These are phyloP conservation scores for Erebia aethiops DNA, from an alignment of 2,888 invertebrate species.

Conservation along the genomic window DNA sequence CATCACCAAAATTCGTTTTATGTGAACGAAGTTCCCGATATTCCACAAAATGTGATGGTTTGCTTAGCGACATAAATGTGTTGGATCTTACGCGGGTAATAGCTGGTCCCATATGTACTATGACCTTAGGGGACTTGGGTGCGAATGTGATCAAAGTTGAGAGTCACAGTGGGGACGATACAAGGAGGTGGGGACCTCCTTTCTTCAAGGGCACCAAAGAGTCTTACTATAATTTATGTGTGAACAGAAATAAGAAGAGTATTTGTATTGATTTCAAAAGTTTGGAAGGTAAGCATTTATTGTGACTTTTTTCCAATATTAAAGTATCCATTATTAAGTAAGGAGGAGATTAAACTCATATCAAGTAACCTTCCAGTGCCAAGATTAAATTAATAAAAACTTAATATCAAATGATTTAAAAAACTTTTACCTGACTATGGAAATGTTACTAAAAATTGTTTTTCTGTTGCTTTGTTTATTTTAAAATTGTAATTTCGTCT, in stretches of 20 bases:
- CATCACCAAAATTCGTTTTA: constrained; percentile 30
- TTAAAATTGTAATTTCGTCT: too few species aligned
- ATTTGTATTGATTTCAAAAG: constrained; percentile 93
- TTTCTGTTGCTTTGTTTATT: too few species aligned
- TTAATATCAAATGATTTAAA: too few species aligned
- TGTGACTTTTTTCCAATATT: background rate
- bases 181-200: constrained; percentile 97
- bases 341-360: too few species aligned
- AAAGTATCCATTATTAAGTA: too few species aligned
- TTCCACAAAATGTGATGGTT: constrained; percentile 63
- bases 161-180: constrained; percentile 91
- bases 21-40: constrained; percentile 35
- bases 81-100: constrained; percentile 93
- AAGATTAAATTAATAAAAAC: too few species aligned
- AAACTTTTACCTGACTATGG: too few species aligned
- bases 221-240: constrained; percentile 91
- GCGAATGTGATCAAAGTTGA: constrained; percentile 97
- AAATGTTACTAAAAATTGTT: too few species aligned
- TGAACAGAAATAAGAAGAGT: constrained; percentile 97
- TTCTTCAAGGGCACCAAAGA: constrained; percentile 86
- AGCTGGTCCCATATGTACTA: constrained; percentile 97
- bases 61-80: constrained; percentile 87
- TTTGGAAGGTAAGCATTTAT: constrained; percentile 78
- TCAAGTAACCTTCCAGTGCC: too few species aligned
- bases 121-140: constrained; percentile 96